These are phyloP conservation scores for Strigamia transsilvanica DNA, from an alignment of 2,888 invertebrate genomes.

Conservation along the genomic window DNA sequence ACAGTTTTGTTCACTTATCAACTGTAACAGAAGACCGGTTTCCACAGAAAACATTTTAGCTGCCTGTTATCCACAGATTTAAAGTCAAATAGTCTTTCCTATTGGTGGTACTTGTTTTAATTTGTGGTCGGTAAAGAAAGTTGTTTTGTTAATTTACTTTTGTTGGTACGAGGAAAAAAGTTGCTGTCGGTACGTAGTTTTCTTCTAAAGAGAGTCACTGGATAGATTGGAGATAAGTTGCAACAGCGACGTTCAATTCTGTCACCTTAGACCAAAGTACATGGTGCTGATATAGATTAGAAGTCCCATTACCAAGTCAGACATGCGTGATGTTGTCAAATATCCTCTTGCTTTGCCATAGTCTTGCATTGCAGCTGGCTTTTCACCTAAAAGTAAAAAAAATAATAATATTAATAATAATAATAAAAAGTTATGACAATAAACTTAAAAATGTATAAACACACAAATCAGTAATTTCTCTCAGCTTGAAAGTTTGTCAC, in stretches of 20 bases:
- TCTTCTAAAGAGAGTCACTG: constrained; percentile 45
- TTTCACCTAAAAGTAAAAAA: constrained; percentile 39
- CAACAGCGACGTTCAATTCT: constrained; percentile 23
- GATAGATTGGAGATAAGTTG: constrained; percentile 16
- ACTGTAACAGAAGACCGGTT: constrained; percentile 4
- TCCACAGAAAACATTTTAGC: constrained; percentile 34
- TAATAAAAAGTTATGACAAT: too few species aligned
- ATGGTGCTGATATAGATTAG: constrained; percentile 36
- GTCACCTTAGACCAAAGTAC: constrained; percentile 51
- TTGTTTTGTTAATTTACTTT: background rate
- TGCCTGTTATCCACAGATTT: constrained; percentile 24
- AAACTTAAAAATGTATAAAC: background rate
- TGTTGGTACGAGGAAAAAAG: constrained; percentile 1
- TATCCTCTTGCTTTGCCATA: constrained; percentile 46
- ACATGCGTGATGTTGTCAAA: constrained; percentile 6
- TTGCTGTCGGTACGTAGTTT: background rate
- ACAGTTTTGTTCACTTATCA: background rate
- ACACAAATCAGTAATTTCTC: background rate
- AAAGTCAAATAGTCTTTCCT: background rate
- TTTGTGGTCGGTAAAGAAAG: constrained; percentile 10
- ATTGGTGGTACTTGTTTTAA: background rate
- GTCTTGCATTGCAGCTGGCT: constrained; percentile 52
- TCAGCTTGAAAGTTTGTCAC: background rate
- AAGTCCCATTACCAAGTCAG: constrained; percentile 41
- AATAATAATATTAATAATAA: too few species aligned